A percentile compares a stretch with the other conserved stretches of the same genome.
Conservation (phyloP, 2,113 vertebrate genomes). For the Pandion haliaetus region DNA sequence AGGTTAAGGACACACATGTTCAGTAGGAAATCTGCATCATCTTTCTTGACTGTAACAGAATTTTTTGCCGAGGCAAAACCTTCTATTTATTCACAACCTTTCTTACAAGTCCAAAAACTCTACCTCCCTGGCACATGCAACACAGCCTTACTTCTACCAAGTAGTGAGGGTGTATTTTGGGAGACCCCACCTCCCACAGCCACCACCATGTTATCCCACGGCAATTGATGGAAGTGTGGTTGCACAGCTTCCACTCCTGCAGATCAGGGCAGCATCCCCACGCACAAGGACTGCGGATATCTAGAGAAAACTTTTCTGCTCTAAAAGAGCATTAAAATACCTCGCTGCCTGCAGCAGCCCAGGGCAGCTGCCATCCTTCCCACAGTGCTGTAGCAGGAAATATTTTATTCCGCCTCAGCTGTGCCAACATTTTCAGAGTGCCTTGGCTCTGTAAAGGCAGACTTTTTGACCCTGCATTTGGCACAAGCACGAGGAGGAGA, state of each 20-base stretch:
- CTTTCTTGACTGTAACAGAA: not conserved
- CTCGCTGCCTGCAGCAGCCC: not conserved
- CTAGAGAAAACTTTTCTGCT: not conserved
- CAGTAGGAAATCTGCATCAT: not conserved
- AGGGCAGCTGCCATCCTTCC: not conserved
- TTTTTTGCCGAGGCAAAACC: not conserved
- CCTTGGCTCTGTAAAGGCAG: not conserved
- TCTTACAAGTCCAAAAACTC: not conserved
- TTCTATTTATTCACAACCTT: not conserved
- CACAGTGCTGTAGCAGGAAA: not conserved
- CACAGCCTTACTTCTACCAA: not conserved
- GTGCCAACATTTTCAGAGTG: constrained; percentile 8
- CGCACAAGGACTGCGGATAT: rapidly evolving
- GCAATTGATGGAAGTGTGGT: rapidly evolving
- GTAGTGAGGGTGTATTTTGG: not conserved
- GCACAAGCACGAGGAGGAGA: rapidly evolving
- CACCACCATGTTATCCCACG: not conserved
- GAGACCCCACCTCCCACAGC: rapidly evolving
- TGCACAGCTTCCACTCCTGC: not conserved
- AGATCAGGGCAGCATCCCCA: not conserved
- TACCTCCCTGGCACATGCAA: rapidly evolving
- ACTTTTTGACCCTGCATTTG: not conserved
- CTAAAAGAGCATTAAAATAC: not conserved
- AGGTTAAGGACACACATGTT: rapidly evolving
- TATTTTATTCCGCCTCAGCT: not conserved